phyloP scores from a whole-genome alignment of 2,113 vertebrate species.

The Alexandromys fortis region DNA sequence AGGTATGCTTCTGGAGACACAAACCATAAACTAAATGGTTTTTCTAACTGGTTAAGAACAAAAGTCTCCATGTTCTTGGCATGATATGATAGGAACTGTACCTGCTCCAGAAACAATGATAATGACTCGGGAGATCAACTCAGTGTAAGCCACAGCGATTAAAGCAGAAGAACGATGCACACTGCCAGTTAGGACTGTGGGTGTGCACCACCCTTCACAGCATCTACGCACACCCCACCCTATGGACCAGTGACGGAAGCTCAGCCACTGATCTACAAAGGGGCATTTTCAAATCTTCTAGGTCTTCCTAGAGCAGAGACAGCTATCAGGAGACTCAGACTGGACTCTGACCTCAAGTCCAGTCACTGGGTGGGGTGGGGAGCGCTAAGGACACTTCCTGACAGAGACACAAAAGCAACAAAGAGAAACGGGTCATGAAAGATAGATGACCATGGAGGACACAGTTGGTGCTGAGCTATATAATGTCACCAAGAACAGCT shows the following conservation, averaged over 20 bases:
- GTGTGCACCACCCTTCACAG: no score
- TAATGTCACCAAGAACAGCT: fast-evolving
- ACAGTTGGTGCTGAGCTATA: background rate
- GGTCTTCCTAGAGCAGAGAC: background rate
- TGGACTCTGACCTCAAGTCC: background rate
- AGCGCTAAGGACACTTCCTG: background rate
- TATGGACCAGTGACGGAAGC: background rate
- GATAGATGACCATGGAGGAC: background rate
- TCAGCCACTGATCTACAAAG: background rate
- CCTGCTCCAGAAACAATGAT: background rate
- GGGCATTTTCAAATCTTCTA: background rate
- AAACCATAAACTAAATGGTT: background rate
- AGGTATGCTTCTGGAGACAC: background rate
- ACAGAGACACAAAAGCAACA: background rate
- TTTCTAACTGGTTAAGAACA: background rate
- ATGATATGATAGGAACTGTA: background rate
- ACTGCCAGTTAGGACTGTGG: no score
- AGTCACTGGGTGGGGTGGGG: background rate
- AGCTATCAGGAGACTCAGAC: background rate
- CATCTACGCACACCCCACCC: background rate
- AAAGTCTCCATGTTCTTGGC: background rate
- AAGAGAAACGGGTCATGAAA: background rate
- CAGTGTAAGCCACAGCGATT: no score
- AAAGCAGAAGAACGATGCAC: background rate
- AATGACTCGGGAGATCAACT: background rate